A percentile compares a stretch with the other conserved stretches of the same genome.
These are phyloP conservation scores for Semotilus atromaculatus DNA, from an alignment of 2,797 vertebrate species.

Conservation along the genomic window DNA sequence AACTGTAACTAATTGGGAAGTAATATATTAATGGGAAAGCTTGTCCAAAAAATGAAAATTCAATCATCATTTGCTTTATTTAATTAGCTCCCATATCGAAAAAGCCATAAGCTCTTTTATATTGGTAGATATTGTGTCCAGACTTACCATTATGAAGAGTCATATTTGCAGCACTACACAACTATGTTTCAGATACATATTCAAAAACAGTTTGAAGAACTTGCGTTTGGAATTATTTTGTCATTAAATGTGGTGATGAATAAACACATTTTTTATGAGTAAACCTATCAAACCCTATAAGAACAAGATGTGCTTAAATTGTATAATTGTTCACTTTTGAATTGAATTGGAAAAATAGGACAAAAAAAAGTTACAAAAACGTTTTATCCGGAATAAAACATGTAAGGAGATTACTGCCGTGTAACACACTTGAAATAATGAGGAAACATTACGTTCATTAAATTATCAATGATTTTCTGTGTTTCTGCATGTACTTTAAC, in stretches of 20 bases:
- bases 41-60: not conserved
- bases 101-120: not conserved
- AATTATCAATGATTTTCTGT: conserved; percentile 29
- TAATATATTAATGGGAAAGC: not conserved
- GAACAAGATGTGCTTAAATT: not conserved
- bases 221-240: not conserved
- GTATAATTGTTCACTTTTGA: not conserved
- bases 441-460: not conserved
- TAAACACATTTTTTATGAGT: not conserved
- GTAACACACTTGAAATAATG: not conserved
- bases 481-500: not conserved
- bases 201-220: not conserved
- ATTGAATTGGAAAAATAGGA: not conserved
- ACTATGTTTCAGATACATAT: too few relatives aligned
- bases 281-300: too few relatives aligned
- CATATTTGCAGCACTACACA: not conserved
- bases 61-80: not conserved
- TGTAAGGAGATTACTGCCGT: not conserved
- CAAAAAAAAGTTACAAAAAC: not conserved
- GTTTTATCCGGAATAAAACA: not conserved
- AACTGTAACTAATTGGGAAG: not conserved
- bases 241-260: not conserved
- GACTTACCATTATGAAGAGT: not conserved
- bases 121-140: not conserved
- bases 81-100: not conserved